Percentiles rank a stretch among this genome's conserved stretches.
These are phyloP conservation scores for Crepidodera aurea DNA, from an alignment of 2,888 invertebrate species.

Conservation along the genomic window DNA sequence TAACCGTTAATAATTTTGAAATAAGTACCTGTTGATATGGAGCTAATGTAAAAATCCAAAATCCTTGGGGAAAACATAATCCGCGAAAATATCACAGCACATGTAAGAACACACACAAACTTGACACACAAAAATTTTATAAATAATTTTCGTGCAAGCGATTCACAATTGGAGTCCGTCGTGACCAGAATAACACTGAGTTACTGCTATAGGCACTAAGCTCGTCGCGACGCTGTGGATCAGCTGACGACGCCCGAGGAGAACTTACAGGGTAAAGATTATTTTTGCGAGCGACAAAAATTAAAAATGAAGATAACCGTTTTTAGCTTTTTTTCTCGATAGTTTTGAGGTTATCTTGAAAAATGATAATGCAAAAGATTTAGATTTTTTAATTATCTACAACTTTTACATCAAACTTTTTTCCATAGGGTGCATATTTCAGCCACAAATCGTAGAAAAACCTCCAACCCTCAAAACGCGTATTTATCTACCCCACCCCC, in stretches of 20 bases:
- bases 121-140: constrained; percentile 27
- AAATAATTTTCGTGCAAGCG: constrained; percentile 22
- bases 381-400: too few species aligned
- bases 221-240: constrained; percentile 36
- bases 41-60: constrained; percentile 5
- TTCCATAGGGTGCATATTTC: too few species aligned
- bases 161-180: constrained; percentile 10
- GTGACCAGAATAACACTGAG: constrained; percentile 39
- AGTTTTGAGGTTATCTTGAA: too few species aligned
- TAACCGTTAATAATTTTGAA: too few species aligned
- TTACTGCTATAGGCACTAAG: constrained; percentile 19
- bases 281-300: too few species aligned
- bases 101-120: constrained; percentile 23
- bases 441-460: too few species aligned
- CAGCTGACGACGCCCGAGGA: constrained; percentile 12
- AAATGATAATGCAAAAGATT: too few species aligned
- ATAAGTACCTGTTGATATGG: constrained; percentile 26
- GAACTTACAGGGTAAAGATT: constrained; percentile 11
- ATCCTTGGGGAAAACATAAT: constrained; percentile 22
- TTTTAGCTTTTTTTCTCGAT: too few species aligned
- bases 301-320: too few species aligned
- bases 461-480: too few species aligned
- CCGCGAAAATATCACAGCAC: constrained; percentile 27
- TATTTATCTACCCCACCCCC: too few species aligned
- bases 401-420: too few species aligned